Evolutionary conservation across 2,797 vertebrate species (phyloP), one percentile per base, ranked within the genome.

Genomic region (Tolypeutes matacus): DNA sequence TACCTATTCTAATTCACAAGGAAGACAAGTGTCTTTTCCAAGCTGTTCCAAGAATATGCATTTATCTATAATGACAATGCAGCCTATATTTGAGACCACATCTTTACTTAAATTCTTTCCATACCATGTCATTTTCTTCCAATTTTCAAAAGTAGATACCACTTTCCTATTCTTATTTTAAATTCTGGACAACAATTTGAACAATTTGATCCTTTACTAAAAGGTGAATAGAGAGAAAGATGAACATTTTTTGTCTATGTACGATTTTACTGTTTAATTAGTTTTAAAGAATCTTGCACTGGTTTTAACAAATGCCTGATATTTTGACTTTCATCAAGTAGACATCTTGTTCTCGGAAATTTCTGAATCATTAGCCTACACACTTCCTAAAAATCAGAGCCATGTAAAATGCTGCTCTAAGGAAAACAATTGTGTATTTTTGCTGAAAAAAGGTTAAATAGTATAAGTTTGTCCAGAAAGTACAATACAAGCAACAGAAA

Each of bases 281-380:
- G 7, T 62, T 93, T 31, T 46, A 53, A 17, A 81, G 17, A 86
- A 85, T 51, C 53, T n/a, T 91, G 12, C 9, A 1, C 2, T 64
- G 8, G 20, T 0, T 58, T 81, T 82, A 85, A 62, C 18, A 73
- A 94, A 65, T 82, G 8, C 2, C 15, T 42, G 7, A 64, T 78
- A 86, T 3, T 94, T 95, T 67, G 9, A 72, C 69, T 93, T 95
- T 95, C 42, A n/a, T 77, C 6, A 88, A 42, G 39, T 91, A 62
- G 5, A 20, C 2, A 87, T 39, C 85, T 86, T 17, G 11, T 42
- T 70, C 20, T 85, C 27, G 13, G 34, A 39, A 46, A 70, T 75
- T 69, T 91, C 10, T 78, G 65, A 82, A 60, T 62, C 42, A n/a
- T 77, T 92, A 87, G 11, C 6, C 73, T 76, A 80, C 2, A 21